Base-by-base conservation (phyloP, 2,113 vertebrate species). In the Burhinus bistriatus region DNA sequence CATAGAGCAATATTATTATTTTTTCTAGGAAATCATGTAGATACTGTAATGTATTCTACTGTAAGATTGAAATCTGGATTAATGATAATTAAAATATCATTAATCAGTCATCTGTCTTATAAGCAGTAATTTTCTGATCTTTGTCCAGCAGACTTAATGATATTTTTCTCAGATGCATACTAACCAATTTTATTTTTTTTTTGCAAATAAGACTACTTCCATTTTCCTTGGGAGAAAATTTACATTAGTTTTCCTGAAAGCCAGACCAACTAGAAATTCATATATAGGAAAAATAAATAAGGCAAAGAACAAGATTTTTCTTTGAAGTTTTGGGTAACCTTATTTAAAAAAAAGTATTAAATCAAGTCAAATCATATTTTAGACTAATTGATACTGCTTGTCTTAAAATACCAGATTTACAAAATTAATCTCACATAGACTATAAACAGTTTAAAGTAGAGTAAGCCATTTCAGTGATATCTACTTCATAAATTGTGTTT, bases 1-100 rank as follows among this genome's bases (percentile, higher is more conserved):
- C 0, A 0, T 14, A 32, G 6, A 80, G 4, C 1, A 69, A 32
- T 69, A 32, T 58, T 36, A 23, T 14, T 65, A 2, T 4, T 59
- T 83, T 82, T 79, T 61, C 34, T 61, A 40, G 30, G 15, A 83
- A 84, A 57, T 11, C 1, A 15, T 25, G 10, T 21, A 16, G 29
- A 30, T 68, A 38, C 9, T n/a, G 3, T 44, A 61, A 6, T 71
- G 12, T 73, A 59, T 34, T 55, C 8, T 51, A 70, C 9, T 42
- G 15, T 45, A 72, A 83, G 40, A 47, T 2, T 54, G 17, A 73
- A 58, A 75, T 69, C 12, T 57, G 11, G 13, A 47, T 49, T 72
- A 57, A 58, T 47, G n/a, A 36, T 76, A 59, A 76, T 72, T 69
- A 72, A 80, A 92, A 15, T 13, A 62, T 1, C 22, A 61, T 70